Base-by-base conservation (phyloP, 2,113 vertebrate species). In the Pomatostomus ruficeps region DNA sequence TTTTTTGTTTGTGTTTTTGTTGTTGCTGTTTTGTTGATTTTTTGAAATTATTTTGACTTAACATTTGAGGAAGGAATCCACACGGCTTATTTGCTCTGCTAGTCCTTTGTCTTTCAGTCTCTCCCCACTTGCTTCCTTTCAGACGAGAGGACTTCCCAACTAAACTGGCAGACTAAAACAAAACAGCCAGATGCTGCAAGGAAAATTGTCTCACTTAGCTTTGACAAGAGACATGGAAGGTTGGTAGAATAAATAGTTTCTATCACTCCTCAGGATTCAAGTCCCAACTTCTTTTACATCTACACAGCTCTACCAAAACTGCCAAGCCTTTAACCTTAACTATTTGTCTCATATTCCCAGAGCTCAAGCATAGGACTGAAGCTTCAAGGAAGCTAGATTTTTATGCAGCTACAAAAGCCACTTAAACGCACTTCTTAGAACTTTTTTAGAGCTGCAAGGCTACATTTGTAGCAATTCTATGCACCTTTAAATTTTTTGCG, bases 1-100 rank as follows among this genome's bases (percentile, higher is more conserved):
- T 40, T 46, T 43, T 23, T 8, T 8, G 1, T 29, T 36, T 29
- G 20, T 0, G 6, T 9, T 33, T 24, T 67, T 19, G 2, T 57
- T 59, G 75, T 42, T 10, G 33, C 4, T 19, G 18, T 14, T 17
- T 15, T 12, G 19, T 12, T 45, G 40, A 7, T 17, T 15, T 12
- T 24, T 12, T 45, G 40, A 7, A 26, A 57, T 21, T 42, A 24
- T 55, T 63, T 89, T 45, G 10, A 42, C 31, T 19, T 40, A 45
- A 35, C 11, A 35, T 36, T 20, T 20, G 15, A 71, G 51, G 65
- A 91, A 45, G 5, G 9, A 65, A 67, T 35, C 7, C 33, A 23
- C 35, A 24, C 11, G 17, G n/a, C 26, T 61, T 65, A 43, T 68
- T 78, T 78, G 16, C 29, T 85, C 14, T 62, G 11, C 38, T 65